A percentile compares a stretch with the other conserved stretches of the same genome.
phyloP scores from a whole-genome alignment of 1,140 invertebrate species.

The Drosophila pseudoananassae region DNA sequence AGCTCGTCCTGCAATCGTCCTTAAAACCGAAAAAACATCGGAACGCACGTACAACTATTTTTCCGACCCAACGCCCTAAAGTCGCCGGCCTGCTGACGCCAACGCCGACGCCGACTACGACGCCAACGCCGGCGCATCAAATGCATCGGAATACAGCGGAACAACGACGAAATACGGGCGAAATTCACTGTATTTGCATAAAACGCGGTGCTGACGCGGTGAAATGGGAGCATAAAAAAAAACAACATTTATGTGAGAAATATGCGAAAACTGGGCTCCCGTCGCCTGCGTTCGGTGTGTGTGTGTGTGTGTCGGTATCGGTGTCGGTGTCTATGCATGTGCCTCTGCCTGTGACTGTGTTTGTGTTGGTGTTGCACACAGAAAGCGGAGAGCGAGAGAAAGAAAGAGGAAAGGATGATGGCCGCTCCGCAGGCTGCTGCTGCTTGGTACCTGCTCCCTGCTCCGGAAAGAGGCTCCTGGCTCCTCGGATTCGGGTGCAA shows the following conservation, averaged over 20 bases:
- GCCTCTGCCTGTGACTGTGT: not conserved
- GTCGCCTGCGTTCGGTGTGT: conserved; percentile 25
- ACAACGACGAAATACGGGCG: conserved; percentile 2
- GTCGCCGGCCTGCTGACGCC: conserved; percentile 66
- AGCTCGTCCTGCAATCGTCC: conserved; percentile 3
- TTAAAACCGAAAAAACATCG: conserved; percentile 8
- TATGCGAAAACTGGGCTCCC: conserved; percentile 63
- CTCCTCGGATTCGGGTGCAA: conserved; percentile 1
- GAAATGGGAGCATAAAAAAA: conserved; percentile 57
- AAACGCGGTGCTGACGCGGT: conserved; percentile 61
- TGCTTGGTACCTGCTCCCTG: conserved; percentile 47
- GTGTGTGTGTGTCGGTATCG: conserved; percentile 25
- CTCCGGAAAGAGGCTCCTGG: conserved; percentile 53
- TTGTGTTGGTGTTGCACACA: conserved; percentile 32
- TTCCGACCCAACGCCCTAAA: conserved; percentile 58
- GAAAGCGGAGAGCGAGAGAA: conserved; percentile 18
- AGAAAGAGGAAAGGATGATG: conserved; percentile 52
- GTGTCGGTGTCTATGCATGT: conserved; percentile 19
- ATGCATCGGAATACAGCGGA: conserved; percentile 51
- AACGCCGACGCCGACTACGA: conserved; percentile 26
- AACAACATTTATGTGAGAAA: conserved; percentile 58
- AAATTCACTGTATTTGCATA: conserved; percentile 54
- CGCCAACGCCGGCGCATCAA: conserved; percentile 52
- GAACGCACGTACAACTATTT: conserved; percentile 60
- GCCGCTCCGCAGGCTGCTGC: conserved; percentile 27